Evolutionary conservation across 2,113 vertebrate species (phyloP).

Genomic region (Thamnaconus septentrionalis): DNA sequence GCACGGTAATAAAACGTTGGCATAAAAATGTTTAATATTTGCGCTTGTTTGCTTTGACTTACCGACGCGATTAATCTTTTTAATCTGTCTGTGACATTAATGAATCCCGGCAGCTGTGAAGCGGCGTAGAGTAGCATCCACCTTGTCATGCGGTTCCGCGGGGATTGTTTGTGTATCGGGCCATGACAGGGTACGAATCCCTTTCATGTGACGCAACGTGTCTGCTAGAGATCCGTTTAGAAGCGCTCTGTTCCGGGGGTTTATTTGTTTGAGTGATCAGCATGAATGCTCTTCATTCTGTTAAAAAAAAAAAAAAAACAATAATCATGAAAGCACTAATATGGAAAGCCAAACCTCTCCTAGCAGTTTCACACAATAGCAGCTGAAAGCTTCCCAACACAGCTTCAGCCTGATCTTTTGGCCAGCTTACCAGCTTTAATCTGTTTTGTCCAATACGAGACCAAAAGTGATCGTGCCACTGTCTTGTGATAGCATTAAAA

Average conservation of each 20-base stretch:
- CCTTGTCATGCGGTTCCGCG: neutral
- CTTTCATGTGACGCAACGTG: too few relatives aligned
- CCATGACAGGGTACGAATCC: too few relatives aligned
- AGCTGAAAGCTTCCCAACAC: slow-evolving; percentile 48
- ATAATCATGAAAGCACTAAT: too few relatives aligned
- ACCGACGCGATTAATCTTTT: neutral
- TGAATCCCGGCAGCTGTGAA: neutral
- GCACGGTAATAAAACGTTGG: neutral
- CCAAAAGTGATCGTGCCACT: slow-evolving; percentile 38
- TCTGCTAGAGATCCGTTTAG: too few relatives aligned
- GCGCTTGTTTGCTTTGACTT: slow-evolving; percentile 1
- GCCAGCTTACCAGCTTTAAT: slow-evolving; percentile 50
- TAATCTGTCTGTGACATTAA: slow-evolving; percentile 1
- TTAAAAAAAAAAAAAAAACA: too few relatives aligned
- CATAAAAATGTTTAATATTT: neutral
- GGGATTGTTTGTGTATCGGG: slow-evolving; percentile 1
- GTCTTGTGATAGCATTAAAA: slow-evolving; percentile 12
- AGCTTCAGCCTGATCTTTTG: slow-evolving; percentile 45
- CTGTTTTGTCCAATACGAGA: slow-evolving; percentile 49
- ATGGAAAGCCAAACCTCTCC: too few relatives aligned
- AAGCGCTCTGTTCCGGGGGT: too few relatives aligned
- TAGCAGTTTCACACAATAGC: slow-evolving; percentile 35
- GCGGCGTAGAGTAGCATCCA: neutral
- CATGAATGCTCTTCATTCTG: too few relatives aligned
- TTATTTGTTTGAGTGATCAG: too few relatives aligned